A percentile compares a stretch with the other conserved stretches of the same genome.
Evolutionary conservation across 1,140 invertebrate genomes (phyloP).

Genomic region (Asobara japonica): DNA sequence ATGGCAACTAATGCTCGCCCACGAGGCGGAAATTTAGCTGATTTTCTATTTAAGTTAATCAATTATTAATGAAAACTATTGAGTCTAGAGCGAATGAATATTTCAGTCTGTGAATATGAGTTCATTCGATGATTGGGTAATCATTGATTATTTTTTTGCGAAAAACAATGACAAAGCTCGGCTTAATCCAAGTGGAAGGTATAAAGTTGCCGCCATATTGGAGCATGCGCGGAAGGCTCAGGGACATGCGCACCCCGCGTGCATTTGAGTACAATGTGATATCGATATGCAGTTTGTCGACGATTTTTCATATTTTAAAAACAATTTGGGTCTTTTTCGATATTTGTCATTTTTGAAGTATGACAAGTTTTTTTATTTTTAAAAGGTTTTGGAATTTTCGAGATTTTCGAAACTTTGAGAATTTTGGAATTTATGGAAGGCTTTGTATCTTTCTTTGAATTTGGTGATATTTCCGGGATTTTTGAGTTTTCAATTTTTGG

Average conservation of each 20-base stretch:
- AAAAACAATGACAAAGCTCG: neutral
- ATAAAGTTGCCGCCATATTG: conserved; percentile 42
- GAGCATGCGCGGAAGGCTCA: conserved; percentile 21
- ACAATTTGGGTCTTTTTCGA: too few relatives aligned
- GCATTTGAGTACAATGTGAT: neutral
- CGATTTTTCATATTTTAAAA: too few relatives aligned
- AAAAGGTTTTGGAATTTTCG: too few relatives aligned
- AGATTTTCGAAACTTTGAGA: too few relatives aligned
- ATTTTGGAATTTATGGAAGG: too few relatives aligned
- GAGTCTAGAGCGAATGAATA: neutral
- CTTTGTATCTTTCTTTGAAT: too few relatives aligned
- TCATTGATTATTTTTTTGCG: conserved; percentile 8
- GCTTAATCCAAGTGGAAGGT: neutral
- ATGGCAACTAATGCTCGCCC: conserved; percentile 44
- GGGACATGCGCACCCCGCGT: neutral
- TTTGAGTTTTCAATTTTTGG: too few relatives aligned
- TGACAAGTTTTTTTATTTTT: too few relatives aligned
- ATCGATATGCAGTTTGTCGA: neutral
- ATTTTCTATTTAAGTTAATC: conserved; percentile 12
- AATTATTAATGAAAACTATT: neutral
- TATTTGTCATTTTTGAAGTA: neutral
- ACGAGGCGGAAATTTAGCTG: conserved; percentile 42
- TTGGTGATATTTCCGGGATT: too few relatives aligned
- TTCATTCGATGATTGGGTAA: neutral
- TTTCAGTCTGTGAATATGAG: neutral